A percentile compares a stretch with the other conserved stretches of the same genome.
These are phyloP conservation scores for Aporrectodea caliginosa DNA, from an alignment of 1,140 invertebrate species.

Conservation along the genomic window DNA sequence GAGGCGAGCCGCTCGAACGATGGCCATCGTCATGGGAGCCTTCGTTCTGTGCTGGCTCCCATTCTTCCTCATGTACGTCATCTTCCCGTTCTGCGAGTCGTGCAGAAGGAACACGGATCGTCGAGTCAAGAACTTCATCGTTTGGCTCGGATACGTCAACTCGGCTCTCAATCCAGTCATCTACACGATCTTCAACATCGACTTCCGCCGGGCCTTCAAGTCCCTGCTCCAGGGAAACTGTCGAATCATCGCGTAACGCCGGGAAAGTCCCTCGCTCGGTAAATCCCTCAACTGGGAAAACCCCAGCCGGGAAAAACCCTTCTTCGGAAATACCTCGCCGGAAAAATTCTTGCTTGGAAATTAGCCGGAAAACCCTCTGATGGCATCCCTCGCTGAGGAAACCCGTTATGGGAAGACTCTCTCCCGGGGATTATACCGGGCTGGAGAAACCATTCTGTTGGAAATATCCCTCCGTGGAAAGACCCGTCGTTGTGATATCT, in stretches of 20 bases:
- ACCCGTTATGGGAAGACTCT: too few species aligned
- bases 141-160: conserved; percentile 99
- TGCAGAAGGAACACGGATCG: conserved; percentile 5
- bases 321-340: too few species aligned
- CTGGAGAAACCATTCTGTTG: too few species aligned
- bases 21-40: conserved; percentile 62
- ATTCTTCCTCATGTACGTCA: conserved; percentile 56
- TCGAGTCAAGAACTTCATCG: conserved; percentile 68
- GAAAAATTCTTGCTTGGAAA: too few species aligned
- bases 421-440: too few species aligned
- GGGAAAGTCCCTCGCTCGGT: too few species aligned
- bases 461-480: too few species aligned
- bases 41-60: conserved; percentile 63
- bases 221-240: conserved; percentile 67
- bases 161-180: conserved; percentile 94
- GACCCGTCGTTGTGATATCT: too few species aligned
- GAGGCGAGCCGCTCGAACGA: conserved; percentile 62
- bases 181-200: conserved; percentile 98
- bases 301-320: too few species aligned
- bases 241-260: not conserved
- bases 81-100: conserved; percentile 49
- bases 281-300: too few species aligned
- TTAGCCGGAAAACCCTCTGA: too few species aligned
- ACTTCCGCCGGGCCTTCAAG: conserved; percentile 97
- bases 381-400: too few species aligned